These are phyloP conservation scores for Otis tarda DNA, from an alignment of 2,113 vertebrate species.

Conservation along the genomic window DNA sequence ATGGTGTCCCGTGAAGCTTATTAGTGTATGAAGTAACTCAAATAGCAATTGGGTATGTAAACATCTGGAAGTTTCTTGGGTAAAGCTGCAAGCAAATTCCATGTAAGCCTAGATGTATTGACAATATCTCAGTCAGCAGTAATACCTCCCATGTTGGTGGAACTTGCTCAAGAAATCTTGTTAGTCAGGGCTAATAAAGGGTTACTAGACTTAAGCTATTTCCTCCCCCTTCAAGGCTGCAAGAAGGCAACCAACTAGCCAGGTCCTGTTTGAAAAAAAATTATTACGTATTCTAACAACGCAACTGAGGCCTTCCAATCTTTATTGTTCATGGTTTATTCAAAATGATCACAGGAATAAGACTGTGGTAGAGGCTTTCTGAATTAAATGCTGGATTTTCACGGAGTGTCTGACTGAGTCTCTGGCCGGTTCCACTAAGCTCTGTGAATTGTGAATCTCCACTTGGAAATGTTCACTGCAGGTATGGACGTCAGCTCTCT, in stretches of 20 bases:
- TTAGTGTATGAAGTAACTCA: neutral
- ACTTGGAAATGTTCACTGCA: neutral
- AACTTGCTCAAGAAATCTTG: neutral
- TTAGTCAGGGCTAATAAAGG: neutral
- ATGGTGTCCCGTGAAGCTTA: neutral
- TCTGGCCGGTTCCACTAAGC: neutral
- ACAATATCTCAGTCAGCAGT: neutral
- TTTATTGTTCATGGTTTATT: neutral
- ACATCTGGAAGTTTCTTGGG: neutral
- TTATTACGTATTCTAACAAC: fast-evolving
- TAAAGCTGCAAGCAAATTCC: neutral
- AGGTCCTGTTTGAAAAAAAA: neutral
- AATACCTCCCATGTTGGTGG: neutral
- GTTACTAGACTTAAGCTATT: neutral
- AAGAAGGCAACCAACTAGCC: neutral
- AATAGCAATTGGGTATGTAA: neutral
- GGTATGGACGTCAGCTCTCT: neutral
- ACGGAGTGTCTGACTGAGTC: neutral
- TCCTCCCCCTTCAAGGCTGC: neutral
- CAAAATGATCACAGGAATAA: neutral
- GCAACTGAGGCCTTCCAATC: neutral
- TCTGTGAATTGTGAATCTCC: neutral
- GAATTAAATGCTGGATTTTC: neutral
- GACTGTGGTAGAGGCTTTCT: neutral
- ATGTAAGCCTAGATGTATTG: neutral